phyloP scores from a whole-genome alignment of 2,797 vertebrate genomes.

The Scyliorhinus canicula region DNA sequence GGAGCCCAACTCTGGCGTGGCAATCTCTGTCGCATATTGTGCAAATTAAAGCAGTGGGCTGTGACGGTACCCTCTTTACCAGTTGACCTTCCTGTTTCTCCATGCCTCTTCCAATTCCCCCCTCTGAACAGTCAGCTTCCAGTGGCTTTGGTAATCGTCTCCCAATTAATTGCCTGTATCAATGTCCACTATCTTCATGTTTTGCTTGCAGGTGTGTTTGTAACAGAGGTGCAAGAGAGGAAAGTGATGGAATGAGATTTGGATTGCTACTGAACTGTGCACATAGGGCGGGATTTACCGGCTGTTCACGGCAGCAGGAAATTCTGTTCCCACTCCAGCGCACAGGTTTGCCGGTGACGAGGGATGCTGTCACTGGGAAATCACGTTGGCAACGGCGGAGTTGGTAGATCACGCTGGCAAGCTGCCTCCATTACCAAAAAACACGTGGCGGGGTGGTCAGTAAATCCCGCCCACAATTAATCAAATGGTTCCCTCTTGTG shows the following conservation, averaged over 20 bases:
- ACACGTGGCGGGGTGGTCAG: no score
- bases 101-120: background rate
- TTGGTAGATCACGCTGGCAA: no score
- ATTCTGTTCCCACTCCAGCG: no score
- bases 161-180: background rate
- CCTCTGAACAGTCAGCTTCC: background rate
- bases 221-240: background rate
- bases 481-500: background rate
- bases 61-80: background rate
- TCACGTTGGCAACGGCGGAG: no score
- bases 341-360: no score
- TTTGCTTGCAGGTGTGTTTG: background rate
- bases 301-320: no score
- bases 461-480: no score
- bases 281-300: no score
- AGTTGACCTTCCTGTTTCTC: background rate
- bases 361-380: no score
- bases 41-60: background rate
- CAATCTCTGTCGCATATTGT: background rate
- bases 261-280: background rate
- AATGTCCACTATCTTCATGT: background rate
- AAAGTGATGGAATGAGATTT: background rate
- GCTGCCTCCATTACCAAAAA: no score
- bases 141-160: background rate
- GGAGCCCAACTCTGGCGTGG: background rate